phyloP scores from a whole-genome alignment of 2,113 vertebrate species.

The Oreocharis arfaki region DNA sequence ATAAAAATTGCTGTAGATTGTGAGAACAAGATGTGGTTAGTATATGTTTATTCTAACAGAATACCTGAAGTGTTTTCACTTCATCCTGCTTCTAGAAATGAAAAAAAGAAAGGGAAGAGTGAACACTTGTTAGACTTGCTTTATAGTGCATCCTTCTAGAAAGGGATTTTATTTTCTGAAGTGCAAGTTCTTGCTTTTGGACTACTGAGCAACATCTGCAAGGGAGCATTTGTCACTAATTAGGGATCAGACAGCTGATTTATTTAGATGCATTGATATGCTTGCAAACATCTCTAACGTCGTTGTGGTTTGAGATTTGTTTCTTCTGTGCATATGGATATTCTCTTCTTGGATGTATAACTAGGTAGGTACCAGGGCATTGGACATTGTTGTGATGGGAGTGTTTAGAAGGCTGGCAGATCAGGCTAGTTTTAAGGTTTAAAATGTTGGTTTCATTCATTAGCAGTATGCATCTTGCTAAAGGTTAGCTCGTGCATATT shows the following conservation, averaged over 20 bases:
- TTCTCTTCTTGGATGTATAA: not conserved
- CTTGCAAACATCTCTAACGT: not conserved
- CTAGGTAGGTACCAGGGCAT: not conserved
- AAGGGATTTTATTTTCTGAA: not conserved
- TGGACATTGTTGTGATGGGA: not conserved
- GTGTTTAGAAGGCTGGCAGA: not conserved
- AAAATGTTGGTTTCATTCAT: not conserved
- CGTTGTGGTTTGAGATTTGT: not conserved
- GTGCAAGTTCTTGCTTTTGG: not conserved
- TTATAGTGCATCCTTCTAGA: not conserved
- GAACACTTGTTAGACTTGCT: not conserved
- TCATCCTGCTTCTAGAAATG: not conserved
- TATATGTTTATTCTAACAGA: not conserved
- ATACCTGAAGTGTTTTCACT: not conserved
- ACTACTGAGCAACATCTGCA: not conserved
- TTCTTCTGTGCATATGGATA: not conserved
- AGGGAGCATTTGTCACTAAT: not conserved
- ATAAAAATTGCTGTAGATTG: not conserved
- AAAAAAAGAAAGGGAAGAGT: not conserved
- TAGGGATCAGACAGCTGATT: not conserved
- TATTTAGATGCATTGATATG: not conserved
- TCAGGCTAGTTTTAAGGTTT: not conserved
- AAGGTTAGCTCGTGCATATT: not conserved
- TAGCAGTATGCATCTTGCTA: not conserved
- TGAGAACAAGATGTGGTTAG: not conserved